Evolutionary conservation across 2,888 invertebrate genomes (phyloP), one percentile per base, ranked within the genome.

Genomic region (Polia nebulosa): DNA sequence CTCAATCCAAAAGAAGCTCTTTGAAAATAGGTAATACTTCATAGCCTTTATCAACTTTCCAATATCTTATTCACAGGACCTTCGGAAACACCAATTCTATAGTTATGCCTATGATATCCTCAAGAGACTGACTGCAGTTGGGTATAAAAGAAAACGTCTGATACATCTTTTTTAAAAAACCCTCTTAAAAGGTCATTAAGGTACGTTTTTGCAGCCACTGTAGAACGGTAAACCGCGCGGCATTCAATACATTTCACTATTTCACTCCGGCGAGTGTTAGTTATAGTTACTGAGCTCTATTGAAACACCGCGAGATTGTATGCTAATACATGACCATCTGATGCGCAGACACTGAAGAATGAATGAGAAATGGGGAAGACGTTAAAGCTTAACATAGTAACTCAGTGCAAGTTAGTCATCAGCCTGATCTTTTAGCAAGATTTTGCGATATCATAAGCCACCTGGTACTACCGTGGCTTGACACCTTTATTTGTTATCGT

Each of bases 161-260:
- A 2, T 41, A 41, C 2, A 22, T 17, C 8, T 34, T 27, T 0
- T 1, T 8, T 27, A 20, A 49, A 68, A 15, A 15, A 41, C 1
- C 20, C 0, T 2, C 32, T 13, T 0, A 13, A 0, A 15, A 27
- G 3, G 8, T 0, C 2, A 6, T 68, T 17, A 22, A 34, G 2
- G 8, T 27, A 27, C 34, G 59, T 17, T 41, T 9, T 20, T 70
- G 29, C 3, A 1, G 0, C 49, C 80, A 83, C 49, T 82, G 69
- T 83, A 63, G 80, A 76, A 57, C 64, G 20, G 0, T 2, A 29
- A 15, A 47, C 51, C 63, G 51, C 65, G 63, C 53, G 61, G 73
- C 78, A 76, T 84, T 84, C 82, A 83, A 83, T 76, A 84, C 82
- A 84, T 83, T 83, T 84, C 83, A 74, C 82, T 80, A 82, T 82